Base-by-base conservation (phyloP, 2,888 invertebrate genomes). In the Callosobruchus maculatus region DNA sequence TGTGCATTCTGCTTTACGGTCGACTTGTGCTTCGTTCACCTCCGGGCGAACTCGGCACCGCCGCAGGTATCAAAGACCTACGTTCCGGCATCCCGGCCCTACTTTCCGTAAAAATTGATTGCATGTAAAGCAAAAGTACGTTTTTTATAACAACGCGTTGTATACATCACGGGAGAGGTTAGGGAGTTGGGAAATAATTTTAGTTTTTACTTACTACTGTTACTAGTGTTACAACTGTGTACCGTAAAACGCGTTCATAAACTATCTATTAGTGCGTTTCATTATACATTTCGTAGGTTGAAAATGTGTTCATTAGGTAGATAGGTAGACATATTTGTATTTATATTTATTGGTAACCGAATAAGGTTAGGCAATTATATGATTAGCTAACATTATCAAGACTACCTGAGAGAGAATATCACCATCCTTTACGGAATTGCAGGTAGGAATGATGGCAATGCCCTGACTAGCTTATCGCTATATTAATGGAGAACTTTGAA, bases 61-160 rank as follows among this genome's bases (percentile, higher is more conserved):
- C 70, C 22, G 20, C 22, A 26, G 21, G 70, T 20, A n/a, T 76
- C 74, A 73, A 13, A 70, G 77, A 76, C 77, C 22, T 76, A 77
- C 78, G 77, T 75, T 74, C 72, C 20, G 21, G 74, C 22, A 26
- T 21, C 22, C 70, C 4, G 70, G 22, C 70, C 26, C 70, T 20
- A 26, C 18, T 26, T 70, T 26, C 13, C 22, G 70, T 21, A 26
- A 26, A 26, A n/a, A 22, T 73, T 74, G 72, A 71, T 68, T 22
- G n/a, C 67, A 70, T 68, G 49, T 73, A 73, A 74, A 73, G 73
- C 76, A 74, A 73, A 72, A 71, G 75, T 71, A 78, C 70, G 75
- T 74, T 76, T 72, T 74, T 70, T 74, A 71, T 74, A 69, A 71
- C 74, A 69, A 68, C 71, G 68, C 30, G 70, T 70, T 67, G 70